Evolutionary conservation across 2,888 invertebrate species (phyloP).

Genomic region (Stegana nigrithorax): DNA sequence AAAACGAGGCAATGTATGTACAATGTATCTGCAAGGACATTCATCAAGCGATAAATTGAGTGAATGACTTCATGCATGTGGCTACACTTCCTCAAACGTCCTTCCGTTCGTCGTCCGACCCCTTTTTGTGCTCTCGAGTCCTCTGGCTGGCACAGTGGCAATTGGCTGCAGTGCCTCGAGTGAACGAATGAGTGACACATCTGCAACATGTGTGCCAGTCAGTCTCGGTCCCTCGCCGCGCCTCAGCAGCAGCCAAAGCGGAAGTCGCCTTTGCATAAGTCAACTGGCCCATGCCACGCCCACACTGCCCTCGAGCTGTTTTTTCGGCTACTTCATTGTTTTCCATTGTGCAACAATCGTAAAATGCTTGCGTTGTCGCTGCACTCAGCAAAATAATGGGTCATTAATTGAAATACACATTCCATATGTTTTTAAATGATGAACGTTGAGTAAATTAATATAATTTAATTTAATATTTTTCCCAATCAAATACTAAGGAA

Average conservation of each 20-base stretch:
- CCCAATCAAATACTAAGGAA: too few species aligned
- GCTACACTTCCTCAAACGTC: conserved; percentile 25
- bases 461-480: too few species aligned
- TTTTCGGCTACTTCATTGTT: conserved; percentile 33
- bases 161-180: conserved; percentile 49
- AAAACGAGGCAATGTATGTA: conserved; percentile 9
- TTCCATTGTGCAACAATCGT: conserved; percentile 40
- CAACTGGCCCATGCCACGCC: conserved; percentile 27
- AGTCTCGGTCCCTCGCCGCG: conserved; percentile 32
- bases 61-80: conserved; percentile 67
- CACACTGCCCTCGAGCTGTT: conserved; percentile 20
- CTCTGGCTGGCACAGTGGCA: conserved; percentile 21
- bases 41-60: conserved; percentile 68
- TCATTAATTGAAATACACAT: too few species aligned
- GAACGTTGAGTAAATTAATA: too few species aligned
- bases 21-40: conserved; percentile 62
- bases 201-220: conserved; percentile 35
- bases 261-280: conserved; percentile 39
- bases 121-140: background rate
- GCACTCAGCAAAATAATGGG: too few species aligned
- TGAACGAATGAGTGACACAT: conserved; percentile 28
- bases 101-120: conserved; percentile 19
- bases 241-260: conserved; percentile 26
- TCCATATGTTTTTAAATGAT: too few species aligned
- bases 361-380: conserved; percentile 25